These are phyloP conservation scores for Raja brachyura DNA, from an alignment of 2,113 vertebrate species.

Conservation along the genomic window DNA sequence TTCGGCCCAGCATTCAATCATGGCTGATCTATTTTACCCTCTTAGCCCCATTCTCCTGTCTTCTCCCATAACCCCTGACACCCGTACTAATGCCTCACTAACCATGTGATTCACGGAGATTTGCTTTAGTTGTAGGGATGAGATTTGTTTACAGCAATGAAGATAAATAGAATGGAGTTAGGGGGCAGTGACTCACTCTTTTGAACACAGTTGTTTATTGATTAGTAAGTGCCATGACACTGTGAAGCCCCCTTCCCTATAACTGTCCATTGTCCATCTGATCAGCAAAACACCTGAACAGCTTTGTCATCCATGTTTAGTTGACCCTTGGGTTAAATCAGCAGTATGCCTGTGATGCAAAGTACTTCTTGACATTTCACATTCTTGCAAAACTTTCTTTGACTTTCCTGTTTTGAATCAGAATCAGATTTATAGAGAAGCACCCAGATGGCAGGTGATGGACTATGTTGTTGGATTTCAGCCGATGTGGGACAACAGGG, in stretches of 20 bases:
- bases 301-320: background rate
- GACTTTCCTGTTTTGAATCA: conserved; percentile 19
- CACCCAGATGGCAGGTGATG: background rate
- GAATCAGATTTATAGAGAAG: background rate
- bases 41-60: too few relatives aligned
- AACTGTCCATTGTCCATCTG: background rate
- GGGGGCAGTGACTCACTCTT: background rate
- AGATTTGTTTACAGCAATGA: background rate
- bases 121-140: background rate
- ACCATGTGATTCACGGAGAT: background rate
- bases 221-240: background rate
- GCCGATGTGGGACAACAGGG: background rate
- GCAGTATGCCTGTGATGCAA: background rate
- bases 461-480: background rate
- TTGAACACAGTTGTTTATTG: background rate
- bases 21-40: too few relatives aligned
- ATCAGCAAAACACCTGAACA: background rate
- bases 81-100: background rate
- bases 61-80: too few relatives aligned
- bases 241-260: background rate
- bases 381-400: background rate
- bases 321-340: background rate
- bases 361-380: background rate
- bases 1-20: too few relatives aligned
- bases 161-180: background rate